Base-by-base conservation (phyloP, 1,140 invertebrate species). In the Orius insidiosus region DNA sequence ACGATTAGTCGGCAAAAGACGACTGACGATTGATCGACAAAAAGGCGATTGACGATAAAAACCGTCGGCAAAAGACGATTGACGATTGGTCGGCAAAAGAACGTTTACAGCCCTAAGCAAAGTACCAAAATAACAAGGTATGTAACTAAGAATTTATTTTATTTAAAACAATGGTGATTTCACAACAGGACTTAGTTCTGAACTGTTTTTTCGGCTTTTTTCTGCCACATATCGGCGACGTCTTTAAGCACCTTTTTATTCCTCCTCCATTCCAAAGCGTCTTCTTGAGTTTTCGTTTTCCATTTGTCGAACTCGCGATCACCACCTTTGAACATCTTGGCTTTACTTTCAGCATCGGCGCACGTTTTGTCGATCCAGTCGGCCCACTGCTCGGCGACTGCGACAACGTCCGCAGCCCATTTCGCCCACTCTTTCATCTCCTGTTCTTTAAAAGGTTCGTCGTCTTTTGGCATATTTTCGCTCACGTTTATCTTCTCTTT, bases 201-300 rank as follows among this genome's bases (percentile, higher is more conserved):
- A 24, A 24, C 24, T 24, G 24, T 36, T 15, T 36, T 10, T 18
- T 40, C 16, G 18, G 38, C 38, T 40, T 47, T 47, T 39, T 47
- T 15, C 7, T 33, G 9, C 47, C 47, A 48, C 24, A 19, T 16
- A n/a, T 18, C n/a, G 4, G 39, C 39, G 16, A 31, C 13, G n/a
- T 30, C 11, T 15, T 42, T 31, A 3, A 48, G 10, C 9, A 39
- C 16, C 24, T 48, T 48, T 40, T 48, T 48, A 35, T 44, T 48
- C 16, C 47, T 33, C 14, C 39, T 40, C 40, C 39, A 48, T 24
- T 48, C 47, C n/a, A 48, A 18, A 24, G 47, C 47, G 10, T 42
- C n/a, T 15, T 1, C n/a, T 24, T 33, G 15, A n/a, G 47, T 31
- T 11, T 32, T 31, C 13, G 14, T 18, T 40, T 36, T 42, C 30